Base-by-base conservation (phyloP, 2,113 vertebrate genomes). In the Cardinalis cardinalis region DNA sequence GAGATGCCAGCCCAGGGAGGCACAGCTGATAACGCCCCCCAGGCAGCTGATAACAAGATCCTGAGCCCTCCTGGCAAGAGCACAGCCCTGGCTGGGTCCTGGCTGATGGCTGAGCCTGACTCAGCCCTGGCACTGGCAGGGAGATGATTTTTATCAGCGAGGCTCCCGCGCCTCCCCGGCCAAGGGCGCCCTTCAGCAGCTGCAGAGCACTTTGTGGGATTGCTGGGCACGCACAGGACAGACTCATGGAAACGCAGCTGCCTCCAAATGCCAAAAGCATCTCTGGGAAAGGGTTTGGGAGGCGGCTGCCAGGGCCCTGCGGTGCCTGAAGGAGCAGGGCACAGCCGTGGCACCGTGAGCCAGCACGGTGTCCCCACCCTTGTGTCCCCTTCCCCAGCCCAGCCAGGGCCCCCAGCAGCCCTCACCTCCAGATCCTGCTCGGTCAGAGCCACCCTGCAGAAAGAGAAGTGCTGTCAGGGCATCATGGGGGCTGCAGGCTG, bases 391-490 rank as follows among this genome's bases (percentile, higher is more conserved):
- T 61, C 32, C 86, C 79, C 63, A 69, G 58, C 68, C 51, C 48
- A 51, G 26, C 72, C 6, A 0, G 0, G 0, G 75, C 16, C 60
- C 72, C 52, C 4, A 1, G 36, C 46, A 77, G 63, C 44, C 19
- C 94, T 97, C 84, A 98, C 98, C 98, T 98, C 98, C 77, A 98
- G 73, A 31, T 98, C 98, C 61, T 97, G 97, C 90, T 99, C 98
- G 21, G 98, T 98, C 98, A 98, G 96, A 87, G 98, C 95, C 58
- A 88, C 92, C 86, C 98, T 98, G 97, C 53, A 44, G 81, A 71
- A 83, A 83, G 88, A 90, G 53, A 96, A 71, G 26, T 40, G 64
- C 53, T 34, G 75, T 95, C 73, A 93, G 77, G 69, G 51, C 10
- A 53, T 38, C 18, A 4, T 0, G 14, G 23, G 52, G 76, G 17